These are phyloP conservation scores for Azemiops feae DNA, from an alignment of 2,113 vertebrate species.

Conservation along the genomic window DNA sequence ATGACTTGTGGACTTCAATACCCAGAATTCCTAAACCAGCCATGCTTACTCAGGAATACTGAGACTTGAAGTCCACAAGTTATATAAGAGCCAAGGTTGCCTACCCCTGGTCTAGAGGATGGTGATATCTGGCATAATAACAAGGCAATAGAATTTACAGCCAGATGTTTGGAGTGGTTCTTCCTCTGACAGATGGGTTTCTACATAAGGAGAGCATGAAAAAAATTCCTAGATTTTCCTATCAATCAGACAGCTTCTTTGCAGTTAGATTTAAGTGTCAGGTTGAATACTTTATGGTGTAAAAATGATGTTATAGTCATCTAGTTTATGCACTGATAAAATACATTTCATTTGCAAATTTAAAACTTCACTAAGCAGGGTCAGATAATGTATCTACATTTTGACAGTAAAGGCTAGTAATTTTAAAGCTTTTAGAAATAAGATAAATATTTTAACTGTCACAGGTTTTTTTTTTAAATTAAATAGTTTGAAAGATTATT, in stretches of 20 bases:
- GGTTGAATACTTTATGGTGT: conserved; percentile 5
- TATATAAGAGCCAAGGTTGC: too few species aligned
- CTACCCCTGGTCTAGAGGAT: background rate
- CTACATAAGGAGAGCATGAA: background rate
- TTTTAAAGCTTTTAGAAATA: background rate
- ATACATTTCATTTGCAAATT: conserved; percentile 4
- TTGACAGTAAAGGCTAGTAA: background rate
- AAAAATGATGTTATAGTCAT: background rate
- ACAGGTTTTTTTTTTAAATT: background rate
- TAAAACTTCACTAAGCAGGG: background rate
- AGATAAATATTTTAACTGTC: background rate
- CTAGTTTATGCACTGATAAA: background rate
- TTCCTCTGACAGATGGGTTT: background rate
- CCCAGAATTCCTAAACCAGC: too few species aligned
- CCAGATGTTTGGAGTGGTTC: background rate
- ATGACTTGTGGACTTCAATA: too few species aligned
- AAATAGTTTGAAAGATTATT: background rate
- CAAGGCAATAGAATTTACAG: background rate
- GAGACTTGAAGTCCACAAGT: too few species aligned
- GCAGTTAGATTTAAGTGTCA: background rate
- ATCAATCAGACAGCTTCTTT: conserved; percentile 5
- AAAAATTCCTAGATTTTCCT: background rate
- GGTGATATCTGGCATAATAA: background rate
- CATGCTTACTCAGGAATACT: too few species aligned
- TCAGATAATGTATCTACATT: background rate